Base-by-base conservation (phyloP, 2,888 invertebrate genomes). In the Nasonovia ribisnigri region DNA sequence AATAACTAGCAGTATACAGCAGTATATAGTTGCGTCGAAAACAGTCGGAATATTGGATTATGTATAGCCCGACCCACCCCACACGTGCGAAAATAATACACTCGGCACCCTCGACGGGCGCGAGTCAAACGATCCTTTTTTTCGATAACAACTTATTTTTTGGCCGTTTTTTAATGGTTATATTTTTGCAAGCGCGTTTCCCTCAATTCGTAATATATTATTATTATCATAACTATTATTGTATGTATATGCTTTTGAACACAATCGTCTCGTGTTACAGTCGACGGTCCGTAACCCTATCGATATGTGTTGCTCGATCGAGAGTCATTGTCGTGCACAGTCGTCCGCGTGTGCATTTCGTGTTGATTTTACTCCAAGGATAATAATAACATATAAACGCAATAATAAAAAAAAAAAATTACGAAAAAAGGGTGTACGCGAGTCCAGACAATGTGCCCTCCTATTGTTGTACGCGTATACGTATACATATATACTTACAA, bases 71-170 rank as follows among this genome's bases (percentile, higher is more conserved):
- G 51, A 57, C 93, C 88, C 46, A 54, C 51, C 51, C 6, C 87
- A 84, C 89, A 57, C 60, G 48, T 90, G 89, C 90, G 84, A 92
- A 93, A 90, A 93, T 90, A 90, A 93, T 93, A 93, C 67, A 90
- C 90, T 90, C 93, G n/a, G 89, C 92, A 86, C 93, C 93, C 93
- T 90, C 67, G 90, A 88, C 51, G 16, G 20, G 54, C 36, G 86
- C 90, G 90, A 93, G 93, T 93, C 93, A 93, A 90, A 90, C 86
- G 93, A 93, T 93, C 48, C 24, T n/a, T 51, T 54, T 54, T 84
- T 88, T 90, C 89, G 93, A 93, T 93, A 93, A 87, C 93, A 86
- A 93, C 93, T 93, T 42, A 86, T 93, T 93, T 93, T 93, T 93
- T 67, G 48, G 48, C 48, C 84, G 84, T 84, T 93, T 93, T 93